These are phyloP conservation scores for Remorina albescens DNA, from an alignment of 2,797 vertebrate species.

Conservation along the genomic window DNA sequence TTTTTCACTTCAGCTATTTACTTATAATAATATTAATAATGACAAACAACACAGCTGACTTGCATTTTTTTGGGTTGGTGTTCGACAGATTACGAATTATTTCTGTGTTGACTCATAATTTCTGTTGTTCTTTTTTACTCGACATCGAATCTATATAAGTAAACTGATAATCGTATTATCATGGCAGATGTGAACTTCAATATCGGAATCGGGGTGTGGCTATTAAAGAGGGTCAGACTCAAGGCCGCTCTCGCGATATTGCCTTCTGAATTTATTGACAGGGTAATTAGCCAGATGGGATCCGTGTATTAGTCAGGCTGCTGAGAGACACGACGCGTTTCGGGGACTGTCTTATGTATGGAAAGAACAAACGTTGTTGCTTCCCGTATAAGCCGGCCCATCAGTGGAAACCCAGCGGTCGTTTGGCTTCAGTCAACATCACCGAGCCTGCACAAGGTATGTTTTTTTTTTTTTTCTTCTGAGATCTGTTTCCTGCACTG, in stretches of 20 bases:
- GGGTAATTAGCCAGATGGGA: conserved; percentile 79
- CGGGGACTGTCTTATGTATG: conserved; percentile 13
- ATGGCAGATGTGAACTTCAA: not conserved
- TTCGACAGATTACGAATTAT: not conserved
- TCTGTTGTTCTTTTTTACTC: not conserved
- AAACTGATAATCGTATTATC: not conserved
- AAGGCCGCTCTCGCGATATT: conserved; percentile 54
- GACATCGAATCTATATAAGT: too few relatives aligned
- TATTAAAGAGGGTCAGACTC: not conserved
- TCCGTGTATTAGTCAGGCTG: conserved; percentile 35
- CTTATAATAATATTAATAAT: not conserved
- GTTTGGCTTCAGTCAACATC: not conserved
- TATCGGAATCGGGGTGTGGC: not conserved
- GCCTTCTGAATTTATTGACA: conserved; percentile 65
- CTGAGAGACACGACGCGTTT: conserved; percentile 14
- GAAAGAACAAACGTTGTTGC: not conserved
- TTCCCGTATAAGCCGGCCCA: not conserved
- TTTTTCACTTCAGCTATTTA: not conserved
- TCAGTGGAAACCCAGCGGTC: conserved; percentile 4
- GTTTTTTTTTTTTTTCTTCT: too few relatives aligned
- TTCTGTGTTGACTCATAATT: too few relatives aligned
- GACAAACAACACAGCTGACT: too few relatives aligned
- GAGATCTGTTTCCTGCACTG: conserved; percentile 13
- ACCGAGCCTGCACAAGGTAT: conserved; percentile 41
- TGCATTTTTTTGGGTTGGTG: not conserved